A percentile compares a stretch with the other conserved stretches of the same genome.
Evolutionary conservation across 2,113 vertebrate genomes (phyloP).

Genomic region (Xerus inauris): DNA sequence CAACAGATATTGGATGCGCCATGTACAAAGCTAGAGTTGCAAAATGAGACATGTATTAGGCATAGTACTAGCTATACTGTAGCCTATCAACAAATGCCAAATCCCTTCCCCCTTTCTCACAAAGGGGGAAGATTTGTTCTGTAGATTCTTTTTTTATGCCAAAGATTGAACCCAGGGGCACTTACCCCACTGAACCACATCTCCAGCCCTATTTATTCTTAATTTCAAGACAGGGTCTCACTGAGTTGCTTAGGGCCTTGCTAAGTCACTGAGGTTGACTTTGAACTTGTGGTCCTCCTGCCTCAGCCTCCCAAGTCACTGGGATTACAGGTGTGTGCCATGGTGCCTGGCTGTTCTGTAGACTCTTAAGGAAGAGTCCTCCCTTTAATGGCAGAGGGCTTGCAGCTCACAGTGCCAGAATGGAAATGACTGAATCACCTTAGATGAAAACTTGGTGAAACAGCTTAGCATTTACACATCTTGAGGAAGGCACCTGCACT

Average conservation of each 20-base stretch:
- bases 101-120: neutral
- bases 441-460: neutral
- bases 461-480: neutral
- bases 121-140: neutral
- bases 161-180: no score
- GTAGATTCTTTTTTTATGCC: neutral
- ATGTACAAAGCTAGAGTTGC: neutral
- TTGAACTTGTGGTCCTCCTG: no score
- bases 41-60: neutral
- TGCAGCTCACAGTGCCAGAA: neutral
- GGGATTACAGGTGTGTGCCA: no score
- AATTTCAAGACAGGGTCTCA: no score
- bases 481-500: neutral
- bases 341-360: neutral
- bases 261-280: no score
- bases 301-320: no score
- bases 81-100: neutral
- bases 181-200: no score
- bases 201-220: no score
- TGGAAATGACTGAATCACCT: neutral
- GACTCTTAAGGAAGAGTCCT: neutral
- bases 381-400: neutral
- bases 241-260: no score
- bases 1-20: neutral
- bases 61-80: neutral